Evolutionary conservation across 2,888 invertebrate species (phyloP), one percentile per base, ranked within the genome.

Genomic region (Tetanocera ferruginea): DNA sequence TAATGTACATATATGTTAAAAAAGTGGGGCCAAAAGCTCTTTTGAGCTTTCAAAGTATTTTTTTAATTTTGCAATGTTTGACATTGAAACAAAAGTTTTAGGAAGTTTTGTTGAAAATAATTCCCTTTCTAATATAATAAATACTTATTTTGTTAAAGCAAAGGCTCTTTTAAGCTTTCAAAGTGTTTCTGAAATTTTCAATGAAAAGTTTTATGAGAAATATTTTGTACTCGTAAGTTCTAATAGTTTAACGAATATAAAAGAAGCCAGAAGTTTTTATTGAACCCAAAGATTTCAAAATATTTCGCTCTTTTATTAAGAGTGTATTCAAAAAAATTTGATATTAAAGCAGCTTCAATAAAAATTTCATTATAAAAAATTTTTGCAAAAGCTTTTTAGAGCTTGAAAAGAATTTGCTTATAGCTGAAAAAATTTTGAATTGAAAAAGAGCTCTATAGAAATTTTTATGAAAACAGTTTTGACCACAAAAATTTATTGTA

Each of bases 11-110:
- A n/a, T n/a, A n/a, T n/a, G n/a, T n/a, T n/a, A n/a, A n/a, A n/a
- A n/a, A n/a, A n/a, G n/a, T n/a, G n/a, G n/a, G n/a, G n/a, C n/a
- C n/a, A n/a, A 49, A 49, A 49, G 49, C 49, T 52, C n/a, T 71
- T 71, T 71, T 8, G 31, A 51, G 19, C 25, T 70, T 52, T 71
- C 9, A 25, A 71, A 70, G 28, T 6, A 57, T 72, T 34, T 72
- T 72, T 72, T 72, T 1, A 72, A 72, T 31, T 19, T 5, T 49
- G 8, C 14, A 49, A 9, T 14, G 14, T 9, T 49, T 49, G 14
- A 49, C 19, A 60, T 62, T 49, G 43, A 43, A 43, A 37, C 5
- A 25, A 62, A 74, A 28, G 43, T 62, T 73, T 25, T 11, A 62
- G 60, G 43, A 37, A 14, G 11, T 73, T 73, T 74, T 43, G n/a